A percentile compares a stretch with the other conserved stretches of the same genome.
These are phyloP conservation scores for Ennomos quercinarius DNA, from an alignment of 2,888 invertebrate species.

Conservation along the genomic window DNA sequence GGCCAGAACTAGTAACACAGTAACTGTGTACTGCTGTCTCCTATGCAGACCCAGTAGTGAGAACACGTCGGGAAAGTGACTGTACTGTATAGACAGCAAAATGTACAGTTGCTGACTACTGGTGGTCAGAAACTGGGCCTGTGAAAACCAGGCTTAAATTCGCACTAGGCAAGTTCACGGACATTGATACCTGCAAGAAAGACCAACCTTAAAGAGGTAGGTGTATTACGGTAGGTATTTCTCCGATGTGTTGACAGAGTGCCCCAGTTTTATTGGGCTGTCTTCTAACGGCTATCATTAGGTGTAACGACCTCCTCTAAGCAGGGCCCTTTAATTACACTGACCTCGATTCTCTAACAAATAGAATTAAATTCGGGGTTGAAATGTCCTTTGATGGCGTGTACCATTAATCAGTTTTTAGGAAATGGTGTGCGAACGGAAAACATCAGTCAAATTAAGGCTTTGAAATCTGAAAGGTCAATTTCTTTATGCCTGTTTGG, in stretches of 20 bases:
- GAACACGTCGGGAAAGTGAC: no score
- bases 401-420: conserved; percentile 31
- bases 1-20: no score
- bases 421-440: conserved; percentile 4
- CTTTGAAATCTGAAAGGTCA: conserved; percentile 11
- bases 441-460: conserved; percentile 6
- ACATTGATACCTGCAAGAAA: no score
- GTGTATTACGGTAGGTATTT: not conserved
- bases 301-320: conserved; percentile 42
- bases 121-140: no score
- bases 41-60: no score
- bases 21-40: no score
- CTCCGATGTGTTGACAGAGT: not conserved
- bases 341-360: conserved; percentile 42
- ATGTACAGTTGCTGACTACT: no score
- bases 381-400: conserved; percentile 42
- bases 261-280: not conserved
- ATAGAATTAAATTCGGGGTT: conserved; percentile 46
- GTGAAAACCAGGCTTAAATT: no score
- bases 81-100: no score
- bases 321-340: conserved; percentile 52
- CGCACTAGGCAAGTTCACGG: no score
- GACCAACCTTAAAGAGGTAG: no score
- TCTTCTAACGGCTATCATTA: conserved; percentile 40
- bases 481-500: conserved; percentile 7